Percentiles rank a stretch among this genome's conserved stretches.
Conservation (phyloP, 2,888 invertebrate genomes). For the Hipparchia semele region DNA sequence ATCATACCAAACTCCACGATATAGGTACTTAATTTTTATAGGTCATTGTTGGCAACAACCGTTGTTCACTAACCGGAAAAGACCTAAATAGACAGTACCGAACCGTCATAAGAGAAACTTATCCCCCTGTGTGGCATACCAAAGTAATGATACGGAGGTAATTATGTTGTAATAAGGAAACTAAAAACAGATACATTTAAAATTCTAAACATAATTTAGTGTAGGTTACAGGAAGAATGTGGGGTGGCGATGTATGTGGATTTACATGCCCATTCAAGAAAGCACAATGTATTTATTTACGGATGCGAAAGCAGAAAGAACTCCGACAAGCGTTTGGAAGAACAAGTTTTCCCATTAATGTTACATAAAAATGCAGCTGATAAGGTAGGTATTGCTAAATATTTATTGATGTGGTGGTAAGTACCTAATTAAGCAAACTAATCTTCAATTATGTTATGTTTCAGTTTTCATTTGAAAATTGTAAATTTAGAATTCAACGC, state of each 20-base stretch:
- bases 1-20: background rate
- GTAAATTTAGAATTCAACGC: conserved; percentile 96
- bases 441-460: conserved; percentile 28
- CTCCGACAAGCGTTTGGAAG: conserved; percentile 90
- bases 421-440: background rate
- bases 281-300: conserved; percentile 98
- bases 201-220: conserved; percentile 41
- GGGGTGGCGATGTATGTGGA: conserved; percentile 96
- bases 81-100: conserved; percentile 97
- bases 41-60: conserved; percentile 94
- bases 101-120: conserved; percentile 94
- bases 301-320: conserved; percentile 95
- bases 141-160: conserved; percentile 94
- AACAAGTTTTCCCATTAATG: conserved; percentile 97
- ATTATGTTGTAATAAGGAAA: conserved; percentile 34
- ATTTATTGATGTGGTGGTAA: background rate
- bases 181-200: background rate
- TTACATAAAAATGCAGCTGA: conserved; percentile 95
- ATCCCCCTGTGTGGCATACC: conserved; percentile 97
- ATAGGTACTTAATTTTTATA: conserved; percentile 48
- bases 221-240: conserved; percentile 93
- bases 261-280: conserved; percentile 96
- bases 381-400: conserved; percentile 81
- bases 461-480: conserved; percentile 96
- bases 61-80: conserved; percentile 95